These are phyloP conservation scores for Mohoua ochrocephala DNA, from an alignment of 2,113 vertebrate species.

Conservation along the genomic window DNA sequence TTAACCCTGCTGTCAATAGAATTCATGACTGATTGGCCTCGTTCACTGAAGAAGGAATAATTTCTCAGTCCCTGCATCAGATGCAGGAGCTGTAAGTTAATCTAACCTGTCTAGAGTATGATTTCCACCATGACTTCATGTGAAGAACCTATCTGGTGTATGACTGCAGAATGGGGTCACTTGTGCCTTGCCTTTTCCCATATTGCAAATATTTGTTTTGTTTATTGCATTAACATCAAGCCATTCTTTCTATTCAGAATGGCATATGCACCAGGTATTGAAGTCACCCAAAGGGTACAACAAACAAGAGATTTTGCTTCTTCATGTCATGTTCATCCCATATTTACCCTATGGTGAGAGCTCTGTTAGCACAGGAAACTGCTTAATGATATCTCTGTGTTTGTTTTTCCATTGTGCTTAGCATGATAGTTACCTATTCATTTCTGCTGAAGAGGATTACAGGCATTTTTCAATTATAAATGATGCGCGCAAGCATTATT, in stretches of 20 bases:
- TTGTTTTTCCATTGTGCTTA: conserved; percentile 36
- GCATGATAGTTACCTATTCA: conserved; percentile 21
- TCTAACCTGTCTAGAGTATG: not conserved
- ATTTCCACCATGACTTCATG: not conserved
- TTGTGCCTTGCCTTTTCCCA: not conserved
- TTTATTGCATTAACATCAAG: not conserved
- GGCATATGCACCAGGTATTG: not conserved
- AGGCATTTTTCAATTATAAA: conserved; percentile 51
- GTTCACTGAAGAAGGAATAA: not conserved
- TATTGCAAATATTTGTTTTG: not conserved
- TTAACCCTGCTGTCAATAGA: not conserved
- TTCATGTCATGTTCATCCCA: not conserved
- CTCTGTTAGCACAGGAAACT: conserved; percentile 37
- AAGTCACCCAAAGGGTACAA: not conserved
- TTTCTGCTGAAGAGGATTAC: conserved; percentile 37
- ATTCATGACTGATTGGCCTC: not conserved
- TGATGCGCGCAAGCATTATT: not conserved
- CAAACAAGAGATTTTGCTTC: conserved; percentile 26
- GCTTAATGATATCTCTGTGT: conserved; percentile 8
- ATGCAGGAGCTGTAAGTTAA: not conserved
- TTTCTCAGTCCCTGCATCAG: not conserved
- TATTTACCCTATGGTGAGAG: conserved; percentile 33
- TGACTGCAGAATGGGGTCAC: not conserved
- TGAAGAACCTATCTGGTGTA: not conserved
- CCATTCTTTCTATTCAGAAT: not conserved